phyloP scores from a whole-genome alignment of 2,888 invertebrate species.

The Ceratothoa steindachneri region DNA sequence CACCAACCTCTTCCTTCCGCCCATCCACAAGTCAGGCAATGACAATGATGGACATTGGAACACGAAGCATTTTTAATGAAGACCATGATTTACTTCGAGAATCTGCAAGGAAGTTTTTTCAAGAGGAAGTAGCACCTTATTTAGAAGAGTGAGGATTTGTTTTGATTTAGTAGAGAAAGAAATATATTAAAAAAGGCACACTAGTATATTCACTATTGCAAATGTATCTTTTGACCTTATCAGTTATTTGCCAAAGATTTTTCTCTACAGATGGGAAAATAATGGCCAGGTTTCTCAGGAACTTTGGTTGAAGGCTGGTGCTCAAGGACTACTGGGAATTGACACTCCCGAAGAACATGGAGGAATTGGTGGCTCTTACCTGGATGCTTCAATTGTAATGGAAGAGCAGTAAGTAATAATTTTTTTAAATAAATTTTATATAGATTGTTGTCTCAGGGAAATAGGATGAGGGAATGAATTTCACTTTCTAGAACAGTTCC shows the following conservation, averaged over 20 bases:
- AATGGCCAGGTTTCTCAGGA: constrained; percentile 52
- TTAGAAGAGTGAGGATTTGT: constrained; percentile 50
- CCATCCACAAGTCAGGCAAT: constrained; percentile 50
- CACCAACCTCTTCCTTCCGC: not conserved
- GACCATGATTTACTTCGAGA: constrained; percentile 55
- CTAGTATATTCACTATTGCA: no score
- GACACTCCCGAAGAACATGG: constrained; percentile 53
- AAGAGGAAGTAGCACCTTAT: constrained; percentile 53
- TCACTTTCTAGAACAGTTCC: no score
- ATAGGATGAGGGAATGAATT: no score
- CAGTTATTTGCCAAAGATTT: not conserved
- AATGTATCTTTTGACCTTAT: not conserved
- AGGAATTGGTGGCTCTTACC: constrained; percentile 55
- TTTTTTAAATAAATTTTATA: no score
- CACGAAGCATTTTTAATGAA: constrained; percentile 53
- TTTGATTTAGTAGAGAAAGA: not conserved
- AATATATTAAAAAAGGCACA: no score
- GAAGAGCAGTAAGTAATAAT: constrained; percentile 54
- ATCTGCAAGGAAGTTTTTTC: constrained; percentile 53
- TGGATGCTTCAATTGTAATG: constrained; percentile 53
- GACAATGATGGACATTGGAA: constrained; percentile 54
- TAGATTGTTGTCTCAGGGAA: no score
- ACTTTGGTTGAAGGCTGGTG: constrained; percentile 54
- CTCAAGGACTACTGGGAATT: constrained; percentile 54
- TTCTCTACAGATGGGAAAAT: constrained; percentile 51